These are phyloP conservation scores for Pterocles burchelli DNA, from an alignment of 2,113 vertebrate species.

Conservation along the genomic window DNA sequence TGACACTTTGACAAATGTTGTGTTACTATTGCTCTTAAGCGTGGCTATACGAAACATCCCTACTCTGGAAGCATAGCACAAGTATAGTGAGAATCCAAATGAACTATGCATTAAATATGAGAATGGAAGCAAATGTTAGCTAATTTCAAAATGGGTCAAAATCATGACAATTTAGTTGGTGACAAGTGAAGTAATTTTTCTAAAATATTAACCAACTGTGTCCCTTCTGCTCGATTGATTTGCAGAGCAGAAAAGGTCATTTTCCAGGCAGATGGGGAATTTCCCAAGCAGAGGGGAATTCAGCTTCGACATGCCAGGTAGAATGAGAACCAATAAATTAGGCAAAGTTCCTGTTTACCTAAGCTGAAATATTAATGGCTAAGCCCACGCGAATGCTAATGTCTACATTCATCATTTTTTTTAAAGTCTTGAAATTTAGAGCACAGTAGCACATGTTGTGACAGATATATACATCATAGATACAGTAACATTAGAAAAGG, in stretches of 20 bases:
- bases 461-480: slow-evolving; percentile 77
- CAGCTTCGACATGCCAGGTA: slow-evolving; percentile 71
- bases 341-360: slow-evolving; percentile 80
- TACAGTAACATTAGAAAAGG: slow-evolving; percentile 68
- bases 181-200: slow-evolving; percentile 73
- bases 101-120: slow-evolving; percentile 72
- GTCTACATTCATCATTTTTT: slow-evolving; percentile 76
- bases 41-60: neutral
- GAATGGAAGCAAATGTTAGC: slow-evolving; percentile 74
- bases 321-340: slow-evolving; percentile 87
- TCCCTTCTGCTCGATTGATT: slow-evolving; percentile 77
- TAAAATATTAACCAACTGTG: slow-evolving; percentile 79
- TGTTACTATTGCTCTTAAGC: slow-evolving; percentile 13
- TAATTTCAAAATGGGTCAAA: slow-evolving; percentile 77
- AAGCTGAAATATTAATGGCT: slow-evolving; percentile 80
- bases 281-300: slow-evolving; percentile 56
- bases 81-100: slow-evolving; percentile 54
- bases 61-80: neutral
- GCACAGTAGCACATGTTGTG: slow-evolving; percentile 68
- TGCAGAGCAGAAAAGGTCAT: slow-evolving; percentile 76
- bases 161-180: slow-evolving; percentile 74
- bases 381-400: slow-evolving; percentile 76
- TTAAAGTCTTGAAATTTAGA: slow-evolving; percentile 71
- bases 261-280: slow-evolving; percentile 69
- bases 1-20: slow-evolving; percentile 53